Conservation (phyloP, 2,888 invertebrate genomes). For the Lumbricus terrestris region DNA sequence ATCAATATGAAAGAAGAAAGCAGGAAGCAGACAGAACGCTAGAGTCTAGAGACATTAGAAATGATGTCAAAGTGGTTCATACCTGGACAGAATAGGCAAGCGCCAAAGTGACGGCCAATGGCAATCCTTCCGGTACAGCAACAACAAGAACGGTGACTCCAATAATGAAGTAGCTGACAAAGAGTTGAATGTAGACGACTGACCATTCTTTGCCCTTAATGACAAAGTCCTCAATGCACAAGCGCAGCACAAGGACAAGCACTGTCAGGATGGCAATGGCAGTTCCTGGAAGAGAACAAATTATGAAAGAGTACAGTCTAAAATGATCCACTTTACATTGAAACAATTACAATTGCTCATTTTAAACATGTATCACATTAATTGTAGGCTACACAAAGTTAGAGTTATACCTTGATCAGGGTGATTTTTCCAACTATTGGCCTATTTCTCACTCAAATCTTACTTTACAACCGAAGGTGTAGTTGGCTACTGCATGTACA, state of each 20-base stretch:
- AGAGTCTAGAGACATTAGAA: not conserved
- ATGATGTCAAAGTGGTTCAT: conserved; percentile 40
- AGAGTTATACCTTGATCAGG: no score
- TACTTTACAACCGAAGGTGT: not conserved
- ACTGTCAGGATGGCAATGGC: conserved; percentile 96
- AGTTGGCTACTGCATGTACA: not conserved
- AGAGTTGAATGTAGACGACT: conserved; percentile 71
- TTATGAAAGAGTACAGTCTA: not conserved
- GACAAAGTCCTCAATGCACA: conserved; percentile 87
- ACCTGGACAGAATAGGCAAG: conserved; percentile 99
- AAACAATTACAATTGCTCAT: not conserved
- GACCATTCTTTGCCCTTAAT: conserved; percentile 67
- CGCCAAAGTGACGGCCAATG: conserved; percentile 95
- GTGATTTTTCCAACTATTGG: not conserved
- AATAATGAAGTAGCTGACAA: conserved; percentile 97
- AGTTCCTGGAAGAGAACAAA: conserved; percentile 64
- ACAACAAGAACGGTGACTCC: conserved; percentile 99
- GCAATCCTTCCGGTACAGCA: conserved; percentile 97
- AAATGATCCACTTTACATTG: not conserved
- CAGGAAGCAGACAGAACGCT: not conserved
- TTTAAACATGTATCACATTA: not conserved
- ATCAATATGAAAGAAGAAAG: not conserved
- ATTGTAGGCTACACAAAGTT: no score
- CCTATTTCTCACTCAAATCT: not conserved
- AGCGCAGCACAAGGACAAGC: conserved; percentile 89